Conservation (phyloP, 1,140 invertebrate genomes). For the Mycetomoellerius zeteki region DNA sequence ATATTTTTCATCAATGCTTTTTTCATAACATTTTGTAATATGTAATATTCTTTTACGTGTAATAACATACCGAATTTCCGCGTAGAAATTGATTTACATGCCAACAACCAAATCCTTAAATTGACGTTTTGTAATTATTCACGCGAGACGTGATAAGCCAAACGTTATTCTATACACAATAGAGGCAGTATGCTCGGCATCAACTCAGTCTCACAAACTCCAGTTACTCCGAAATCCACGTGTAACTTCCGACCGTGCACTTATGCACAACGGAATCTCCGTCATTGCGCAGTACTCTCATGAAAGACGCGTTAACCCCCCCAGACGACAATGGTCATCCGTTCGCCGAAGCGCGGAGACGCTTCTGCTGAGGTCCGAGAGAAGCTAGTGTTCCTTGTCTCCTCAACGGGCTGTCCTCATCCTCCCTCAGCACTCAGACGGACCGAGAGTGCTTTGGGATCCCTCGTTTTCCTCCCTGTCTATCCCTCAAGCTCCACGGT, state of each 20-base stretch:
- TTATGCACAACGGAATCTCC: conserved; percentile 55
- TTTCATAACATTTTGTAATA: background rate
- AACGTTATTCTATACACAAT: conserved; percentile 8
- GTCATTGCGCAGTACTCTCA: conserved; percentile 44
- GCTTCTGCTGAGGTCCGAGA: conserved; percentile 50
- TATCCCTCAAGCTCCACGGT: conserved; percentile 48
- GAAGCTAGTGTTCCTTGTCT: conserved; percentile 18
- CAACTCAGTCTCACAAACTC: conserved; percentile 53
- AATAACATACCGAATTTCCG: background rate
- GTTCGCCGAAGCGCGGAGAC: conserved; percentile 30
- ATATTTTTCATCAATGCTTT: background rate
- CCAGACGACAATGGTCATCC: conserved; percentile 55
- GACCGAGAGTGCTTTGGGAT: conserved; percentile 74
- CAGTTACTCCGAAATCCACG: conserved; percentile 49
- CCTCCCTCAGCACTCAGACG: conserved; percentile 71
- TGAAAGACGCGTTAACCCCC: conserved; percentile 67
- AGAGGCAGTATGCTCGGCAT: conserved; percentile 11
- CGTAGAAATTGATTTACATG: conserved; percentile 7
- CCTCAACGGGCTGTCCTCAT: conserved; percentile 46
- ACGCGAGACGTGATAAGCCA: background rate
- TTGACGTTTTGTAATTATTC: conserved; percentile 47
- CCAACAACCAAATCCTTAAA: conserved; percentile 13
- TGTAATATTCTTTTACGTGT: background rate
- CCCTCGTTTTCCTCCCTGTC: conserved; percentile 70
- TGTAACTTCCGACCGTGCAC: conserved; percentile 56